These are phyloP conservation scores for Coronaproctus castanopsis DNA, from an alignment of 2,888 invertebrate genomes.

Conservation along the genomic window DNA sequence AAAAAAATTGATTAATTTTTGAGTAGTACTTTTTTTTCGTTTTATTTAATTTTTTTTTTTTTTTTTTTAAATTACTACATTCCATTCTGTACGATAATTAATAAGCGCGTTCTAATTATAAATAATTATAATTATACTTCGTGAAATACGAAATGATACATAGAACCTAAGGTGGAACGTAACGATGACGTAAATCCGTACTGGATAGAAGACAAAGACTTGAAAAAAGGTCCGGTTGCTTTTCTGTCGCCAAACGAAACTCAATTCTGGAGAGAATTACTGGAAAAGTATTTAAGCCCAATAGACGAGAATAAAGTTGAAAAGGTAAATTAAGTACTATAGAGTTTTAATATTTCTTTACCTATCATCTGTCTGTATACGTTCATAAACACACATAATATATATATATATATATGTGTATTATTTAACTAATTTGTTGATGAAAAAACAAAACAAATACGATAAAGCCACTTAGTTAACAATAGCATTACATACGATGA, in stretches of 20 bases:
- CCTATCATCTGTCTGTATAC: too few relatives aligned
- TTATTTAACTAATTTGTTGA: too few relatives aligned
- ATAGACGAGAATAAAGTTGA: conserved; percentile 80
- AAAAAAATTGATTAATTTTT: neutral
- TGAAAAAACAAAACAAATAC: too few relatives aligned
- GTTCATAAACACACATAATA: too few relatives aligned
- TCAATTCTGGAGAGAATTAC: conserved; percentile 81
- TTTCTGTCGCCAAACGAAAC: conserved; percentile 65
- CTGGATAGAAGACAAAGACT: conserved; percentile 78
- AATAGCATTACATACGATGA: too few relatives aligned
- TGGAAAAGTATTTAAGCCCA: conserved; percentile 84
- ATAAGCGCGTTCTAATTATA: too few relatives aligned
- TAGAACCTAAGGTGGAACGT: conserved; percentile 34
- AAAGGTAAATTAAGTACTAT: conserved; percentile 42
- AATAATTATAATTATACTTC: too few relatives aligned
- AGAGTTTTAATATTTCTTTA: conserved; percentile 2
- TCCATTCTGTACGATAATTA: too few relatives aligned
- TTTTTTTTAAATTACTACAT: too few relatives aligned
- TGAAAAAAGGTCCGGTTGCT: conserved; percentile 78
- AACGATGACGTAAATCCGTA: conserved; percentile 78
- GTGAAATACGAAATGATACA: too few relatives aligned
- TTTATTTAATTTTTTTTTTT: neutral
- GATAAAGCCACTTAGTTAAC: too few relatives aligned
- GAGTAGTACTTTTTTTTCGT: neutral
- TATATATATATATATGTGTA: too few relatives aligned